Base-by-base conservation (phyloP, 2,888 invertebrate species). In the Tanypteryx hageni region DNA sequence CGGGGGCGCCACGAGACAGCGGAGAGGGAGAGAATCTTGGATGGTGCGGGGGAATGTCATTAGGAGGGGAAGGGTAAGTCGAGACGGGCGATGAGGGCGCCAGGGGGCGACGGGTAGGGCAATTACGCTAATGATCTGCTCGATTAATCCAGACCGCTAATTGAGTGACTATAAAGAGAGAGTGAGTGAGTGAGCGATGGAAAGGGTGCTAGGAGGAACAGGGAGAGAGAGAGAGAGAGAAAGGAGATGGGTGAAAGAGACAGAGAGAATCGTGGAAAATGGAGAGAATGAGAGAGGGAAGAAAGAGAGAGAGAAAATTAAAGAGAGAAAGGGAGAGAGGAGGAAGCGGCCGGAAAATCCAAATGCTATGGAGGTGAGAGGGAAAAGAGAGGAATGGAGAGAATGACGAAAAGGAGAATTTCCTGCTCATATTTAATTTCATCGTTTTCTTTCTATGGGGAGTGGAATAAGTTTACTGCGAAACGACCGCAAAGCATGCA, bases 51-150 rank as follows among this genome's bases (percentile, higher is more conserved):
- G 76, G 76, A 76, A 76, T 76, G 76, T 27, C 76, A 58, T 85
- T 56, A 58, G 22, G 27, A 76, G 76, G 27, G 81, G 14, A 92
- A 68, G 92, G 16, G n/a, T n/a, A n/a, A n/a, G n/a, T n/a, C n/a
- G 92, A 92, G 92, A 92, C 68, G 64, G 92, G 81, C 76, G 82
- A 82, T 59, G 92, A 92, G 92, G 82, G 92, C 81, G 81, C 81
- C 92, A 58, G 82, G 81, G 81, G 81, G 81, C 82, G 92, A 59
- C 81, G 89, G 89, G 89, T 68, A n/a, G 64, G 83, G 92, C 83
- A 83, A 82, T 92, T 81, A 92, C 81, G 92, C 92, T 92, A 92
- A 92, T 92, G 92, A 92, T 84, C 92, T 92, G 84, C 81, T 82
- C 92, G 82, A 92, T 92, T 92, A 92, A 92, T 92, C 83, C 64